Percentiles rank a stretch among this genome's conserved stretches.
Conservation (phyloP, 1,140 invertebrate species). For the Coptotermes formosanus region DNA sequence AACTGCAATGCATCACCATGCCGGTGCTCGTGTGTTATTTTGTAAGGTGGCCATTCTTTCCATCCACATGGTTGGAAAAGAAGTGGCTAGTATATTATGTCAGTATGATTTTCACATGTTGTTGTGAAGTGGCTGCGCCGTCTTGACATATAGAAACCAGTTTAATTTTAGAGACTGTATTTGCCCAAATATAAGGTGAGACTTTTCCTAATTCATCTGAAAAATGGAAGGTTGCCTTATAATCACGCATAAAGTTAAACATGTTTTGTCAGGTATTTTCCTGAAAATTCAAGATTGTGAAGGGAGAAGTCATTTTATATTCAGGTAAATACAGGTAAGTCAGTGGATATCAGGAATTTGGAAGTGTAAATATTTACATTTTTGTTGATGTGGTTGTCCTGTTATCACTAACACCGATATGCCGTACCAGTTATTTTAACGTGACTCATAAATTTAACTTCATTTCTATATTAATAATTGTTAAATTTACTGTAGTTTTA, state of each 20-base stretch:
- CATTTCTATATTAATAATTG: slow-evolving; percentile 14
- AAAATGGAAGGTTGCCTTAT: no score
- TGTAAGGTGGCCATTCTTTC: background rate
- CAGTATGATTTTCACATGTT: background rate
- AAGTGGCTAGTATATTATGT: background rate
- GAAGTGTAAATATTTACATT: background rate
- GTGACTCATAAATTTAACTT: background rate
- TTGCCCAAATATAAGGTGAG: no score
- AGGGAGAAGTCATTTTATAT: no score
- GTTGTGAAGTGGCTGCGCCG: background rate
- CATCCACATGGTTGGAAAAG: background rate
- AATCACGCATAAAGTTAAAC: no score
- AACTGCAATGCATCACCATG: background rate
- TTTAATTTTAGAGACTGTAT: background rate
- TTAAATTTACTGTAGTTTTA: slow-evolving; percentile 2
- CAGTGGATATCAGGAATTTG: background rate
- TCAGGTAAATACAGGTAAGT: background rate
- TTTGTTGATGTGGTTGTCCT: background rate
- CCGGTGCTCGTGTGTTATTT: background rate
- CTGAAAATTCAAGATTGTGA: no score
- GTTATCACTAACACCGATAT: background rate
- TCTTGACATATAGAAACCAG: background rate
- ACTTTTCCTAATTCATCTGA: no score
- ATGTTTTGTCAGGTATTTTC: no score
- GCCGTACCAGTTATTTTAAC: background rate